phyloP scores from a whole-genome alignment of 1,140 invertebrate genomes.

The Pseudomyrmex flavicornis region DNA sequence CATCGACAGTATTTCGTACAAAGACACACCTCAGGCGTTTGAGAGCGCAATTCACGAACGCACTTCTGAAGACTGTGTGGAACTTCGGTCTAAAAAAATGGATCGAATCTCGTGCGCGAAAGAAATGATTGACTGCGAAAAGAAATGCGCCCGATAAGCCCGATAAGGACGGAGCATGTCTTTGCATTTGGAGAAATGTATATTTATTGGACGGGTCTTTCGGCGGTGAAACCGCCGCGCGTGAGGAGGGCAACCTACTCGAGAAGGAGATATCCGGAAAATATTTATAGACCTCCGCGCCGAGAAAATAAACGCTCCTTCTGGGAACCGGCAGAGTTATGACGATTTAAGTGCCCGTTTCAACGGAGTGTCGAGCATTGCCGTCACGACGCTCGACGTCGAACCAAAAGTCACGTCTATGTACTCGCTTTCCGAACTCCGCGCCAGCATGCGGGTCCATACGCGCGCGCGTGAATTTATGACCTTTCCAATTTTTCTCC shows the following conservation, averaged over 20 bases:
- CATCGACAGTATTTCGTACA: not conserved
- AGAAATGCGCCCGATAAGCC: not conserved
- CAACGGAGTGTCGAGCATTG: constrained; percentile 53
- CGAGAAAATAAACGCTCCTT: constrained; percentile 58
- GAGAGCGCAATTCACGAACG: constrained; percentile 12
- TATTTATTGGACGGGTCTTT: constrained; percentile 39
- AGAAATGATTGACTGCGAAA: not conserved
- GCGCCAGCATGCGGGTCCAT: constrained; percentile 1
- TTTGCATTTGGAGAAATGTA: constrained; percentile 53
- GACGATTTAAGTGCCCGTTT: constrained; percentile 59
- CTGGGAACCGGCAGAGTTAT: constrained; percentile 58
- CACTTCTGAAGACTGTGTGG: constrained; percentile 11
- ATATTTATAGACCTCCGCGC: constrained; percentile 55
- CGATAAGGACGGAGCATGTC: constrained; percentile 12
- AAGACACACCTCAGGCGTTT: not conserved
- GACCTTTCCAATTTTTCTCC: constrained; percentile 36
- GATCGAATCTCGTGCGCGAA: not conserved
- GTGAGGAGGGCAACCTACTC: constrained; percentile 37
- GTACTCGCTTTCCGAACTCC: constrained; percentile 21
- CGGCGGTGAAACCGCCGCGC: constrained; percentile 20
- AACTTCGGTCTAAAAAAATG: not conserved
- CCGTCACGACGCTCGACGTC: constrained; percentile 45
- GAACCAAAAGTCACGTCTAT: constrained; percentile 34
- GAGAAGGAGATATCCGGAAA: constrained; percentile 57
- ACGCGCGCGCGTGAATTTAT: constrained; percentile 26